Base-by-base conservation (phyloP, 2,113 vertebrate genomes). In the Abramis brama region DNA sequence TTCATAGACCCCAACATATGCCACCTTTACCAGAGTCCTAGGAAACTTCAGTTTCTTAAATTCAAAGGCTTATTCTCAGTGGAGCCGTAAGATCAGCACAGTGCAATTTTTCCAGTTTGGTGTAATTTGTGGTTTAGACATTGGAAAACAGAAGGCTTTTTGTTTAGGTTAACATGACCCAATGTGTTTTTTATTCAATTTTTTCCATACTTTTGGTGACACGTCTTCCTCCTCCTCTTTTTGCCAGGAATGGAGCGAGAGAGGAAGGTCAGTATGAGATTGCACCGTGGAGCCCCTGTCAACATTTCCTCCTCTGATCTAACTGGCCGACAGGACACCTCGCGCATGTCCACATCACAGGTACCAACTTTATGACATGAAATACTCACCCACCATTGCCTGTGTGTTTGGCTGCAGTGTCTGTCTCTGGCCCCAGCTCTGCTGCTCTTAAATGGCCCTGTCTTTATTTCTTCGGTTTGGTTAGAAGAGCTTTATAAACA, bases 281-380 rank as follows among this genome's bases (percentile, higher is more conserved):
- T 99, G 94, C 98, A 99, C 94, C 97, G 97, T 0, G 97, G 97
- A 43, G 97, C 97, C 43, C 96, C 98, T 0, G 97, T 98, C 91
- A 99, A 99, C 93, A 96, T 98, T 89, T 99, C 98, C 6, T 99
- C 97, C 0, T 99, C 98, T 47, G 98, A 99, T 91, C 94, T 99
- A 93, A 99, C 98, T 0, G 98, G 97, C 91, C 96, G 97, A 84
- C 97, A 98, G 94, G 98, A 99, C 90, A 94, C 96, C 91, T 98
- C 97, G 76, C 97, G 97, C 94, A 98, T 99, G 96, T 99, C 98
- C 93, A 97, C 97, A 87, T 99, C 97, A 78, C 98, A 99, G 97
- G 98, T 99, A 95, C 62, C 87, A 11, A 4, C 7, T n/a, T 50
- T 25, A 43, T 52, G 17, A 79, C 2, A 79, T 13, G 2, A 27